phyloP scores from a whole-genome alignment of 2,797 vertebrate species.

The Sternotherus odoratus region DNA sequence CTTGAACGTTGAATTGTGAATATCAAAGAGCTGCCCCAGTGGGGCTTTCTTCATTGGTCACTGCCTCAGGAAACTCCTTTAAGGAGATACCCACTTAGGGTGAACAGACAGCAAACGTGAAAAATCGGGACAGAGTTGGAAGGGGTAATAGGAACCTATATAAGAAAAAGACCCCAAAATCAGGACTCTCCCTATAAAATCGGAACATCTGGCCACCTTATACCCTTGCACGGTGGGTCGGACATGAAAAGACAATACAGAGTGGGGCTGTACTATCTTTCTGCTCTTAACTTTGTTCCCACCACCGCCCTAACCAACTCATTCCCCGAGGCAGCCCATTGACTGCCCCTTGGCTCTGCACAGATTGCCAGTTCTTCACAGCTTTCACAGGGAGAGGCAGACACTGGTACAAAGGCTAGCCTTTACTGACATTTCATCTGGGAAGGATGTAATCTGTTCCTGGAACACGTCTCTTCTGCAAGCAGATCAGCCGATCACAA shows the following conservation, averaged over 20 bases:
- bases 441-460: not conserved
- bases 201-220: too few relatives aligned
- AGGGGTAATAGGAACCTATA: too few relatives aligned
- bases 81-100: too few relatives aligned
- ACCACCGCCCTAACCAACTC: not conserved
- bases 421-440: not conserved
- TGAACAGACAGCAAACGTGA: too few relatives aligned
- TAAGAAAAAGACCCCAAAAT: too few relatives aligned
- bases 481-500: not conserved
- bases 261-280: not conserved
- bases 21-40: not conserved
- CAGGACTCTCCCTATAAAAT: too few relatives aligned
- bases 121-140: too few relatives aligned
- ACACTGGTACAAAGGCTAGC: too few relatives aligned
- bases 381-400: not conserved
- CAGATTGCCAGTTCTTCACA: not conserved
- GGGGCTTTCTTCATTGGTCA: not conserved
- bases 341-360: not conserved
- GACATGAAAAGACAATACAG: not conserved
- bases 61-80: not conserved
- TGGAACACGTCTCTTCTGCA: not conserved
- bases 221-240: not conserved
- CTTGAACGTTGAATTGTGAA: not conserved
- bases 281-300: not conserved
- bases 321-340: not conserved